A percentile compares a stretch with the other conserved stretches of the same genome.
phyloP scores from a whole-genome alignment of 2,797 vertebrate genomes.

The Rhyacichthys aspro region DNA sequence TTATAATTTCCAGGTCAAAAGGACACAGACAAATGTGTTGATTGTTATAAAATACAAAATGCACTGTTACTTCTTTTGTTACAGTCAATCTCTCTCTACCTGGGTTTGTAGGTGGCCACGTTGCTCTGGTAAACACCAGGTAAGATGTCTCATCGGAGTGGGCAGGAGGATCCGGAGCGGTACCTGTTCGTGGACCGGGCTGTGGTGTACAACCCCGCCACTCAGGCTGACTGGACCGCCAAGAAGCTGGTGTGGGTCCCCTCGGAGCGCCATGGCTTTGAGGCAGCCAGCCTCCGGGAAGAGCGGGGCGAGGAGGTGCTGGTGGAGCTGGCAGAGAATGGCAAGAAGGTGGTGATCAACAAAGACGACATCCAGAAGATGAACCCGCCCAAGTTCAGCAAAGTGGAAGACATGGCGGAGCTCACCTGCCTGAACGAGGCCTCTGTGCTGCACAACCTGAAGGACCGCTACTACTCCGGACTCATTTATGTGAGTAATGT shows the following conservation, averaged over 20 bases:
- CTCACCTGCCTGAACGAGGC: constrained; percentile 96
- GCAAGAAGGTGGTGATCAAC: constrained; percentile 92
- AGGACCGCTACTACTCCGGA: constrained; percentile 95
- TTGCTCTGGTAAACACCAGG: constrained; percentile 59
- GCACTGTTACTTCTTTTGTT: too few relatives aligned
- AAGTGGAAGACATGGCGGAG: constrained; percentile 98
- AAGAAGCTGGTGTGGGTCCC: constrained; percentile 97
- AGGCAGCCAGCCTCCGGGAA: constrained; percentile 92
- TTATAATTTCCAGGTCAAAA: too few relatives aligned
- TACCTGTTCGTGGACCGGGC: constrained; percentile 97
- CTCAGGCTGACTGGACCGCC: constrained; percentile 97
- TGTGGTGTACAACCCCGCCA: constrained; percentile 95
- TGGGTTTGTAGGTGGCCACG: constrained; percentile 57
- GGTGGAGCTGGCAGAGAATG: constrained; percentile 93
- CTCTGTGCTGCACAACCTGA: constrained; percentile 94
- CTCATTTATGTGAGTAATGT: constrained; percentile 92
- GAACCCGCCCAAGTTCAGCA: constrained; percentile 98
- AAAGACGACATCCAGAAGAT: constrained; percentile 99
- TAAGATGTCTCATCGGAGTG: constrained; percentile 90
- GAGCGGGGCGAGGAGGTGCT: constrained; percentile 91
- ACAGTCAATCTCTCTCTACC: too few relatives aligned
- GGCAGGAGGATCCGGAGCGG: constrained; percentile 93
- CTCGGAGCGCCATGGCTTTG: constrained; percentile 94
- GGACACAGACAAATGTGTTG: too few relatives aligned
- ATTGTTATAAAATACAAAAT: too few relatives aligned